Evolutionary conservation across 2,888 invertebrate species (phyloP).

Genomic region (Melikaiella ostensackeni): DNA sequence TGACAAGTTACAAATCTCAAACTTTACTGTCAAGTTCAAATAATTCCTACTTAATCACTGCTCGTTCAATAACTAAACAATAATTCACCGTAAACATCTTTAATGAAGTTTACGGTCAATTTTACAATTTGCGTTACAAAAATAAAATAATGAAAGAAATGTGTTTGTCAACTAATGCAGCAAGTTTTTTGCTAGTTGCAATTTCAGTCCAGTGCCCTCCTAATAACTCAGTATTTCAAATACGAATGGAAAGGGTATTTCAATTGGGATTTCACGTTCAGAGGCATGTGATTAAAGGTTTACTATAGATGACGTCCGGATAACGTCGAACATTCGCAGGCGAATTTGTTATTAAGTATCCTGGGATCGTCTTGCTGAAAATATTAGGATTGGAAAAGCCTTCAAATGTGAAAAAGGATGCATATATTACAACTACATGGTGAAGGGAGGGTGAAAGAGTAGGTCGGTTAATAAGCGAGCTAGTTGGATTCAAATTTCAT

Average conservation of each 20-base stretch:
- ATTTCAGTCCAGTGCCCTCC: slow-evolving; percentile 15
- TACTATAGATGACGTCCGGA: background rate
- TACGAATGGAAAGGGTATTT: background rate
- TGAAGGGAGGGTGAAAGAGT: slow-evolving; percentile 17
- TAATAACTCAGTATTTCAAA: background rate
- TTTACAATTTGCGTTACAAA: slow-evolving; percentile 7
- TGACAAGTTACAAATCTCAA: background rate
- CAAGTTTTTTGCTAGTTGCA: background rate
- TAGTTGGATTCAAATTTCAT: slow-evolving; percentile 63
- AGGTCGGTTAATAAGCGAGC: slow-evolving; percentile 20
- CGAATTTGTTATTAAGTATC: background rate
- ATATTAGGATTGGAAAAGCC: background rate
- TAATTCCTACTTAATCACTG: background rate
- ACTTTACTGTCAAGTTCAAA: background rate
- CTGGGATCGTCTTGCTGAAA: background rate
- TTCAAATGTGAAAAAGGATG: slow-evolving; percentile 15
- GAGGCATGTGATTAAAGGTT: background rate
- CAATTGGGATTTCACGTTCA: slow-evolving; percentile 11
- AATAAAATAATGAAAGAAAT: slow-evolving; percentile 9
- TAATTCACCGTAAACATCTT: slow-evolving; percentile 17
- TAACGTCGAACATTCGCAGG: background rate
- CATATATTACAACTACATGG: slow-evolving; percentile 26
- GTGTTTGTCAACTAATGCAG: background rate
- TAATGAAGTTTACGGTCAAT: background rate
- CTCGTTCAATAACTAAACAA: background rate